phyloP scores from a whole-genome alignment of 30 jellyfish, hydroid and myxozoan species.

The Aurelia sp. region DNA sequence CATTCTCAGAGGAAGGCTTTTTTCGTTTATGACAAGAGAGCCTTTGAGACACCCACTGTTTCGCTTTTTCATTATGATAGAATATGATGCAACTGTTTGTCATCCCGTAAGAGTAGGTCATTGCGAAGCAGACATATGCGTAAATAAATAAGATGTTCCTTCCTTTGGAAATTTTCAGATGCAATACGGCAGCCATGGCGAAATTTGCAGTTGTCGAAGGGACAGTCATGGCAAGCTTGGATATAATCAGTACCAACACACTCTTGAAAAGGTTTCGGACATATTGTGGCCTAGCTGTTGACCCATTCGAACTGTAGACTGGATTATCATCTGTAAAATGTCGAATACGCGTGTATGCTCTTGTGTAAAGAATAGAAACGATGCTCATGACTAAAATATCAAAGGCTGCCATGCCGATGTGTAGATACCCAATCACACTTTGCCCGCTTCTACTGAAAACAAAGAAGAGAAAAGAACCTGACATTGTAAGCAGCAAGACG shows the following conservation, averaged over 20 bases:
- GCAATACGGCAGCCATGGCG: neutral
- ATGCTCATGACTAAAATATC: neutral
- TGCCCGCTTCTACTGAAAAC: neutral
- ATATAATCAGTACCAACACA: neutral
- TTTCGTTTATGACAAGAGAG: no score
- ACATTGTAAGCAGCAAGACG: no score
- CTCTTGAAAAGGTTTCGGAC: neutral
- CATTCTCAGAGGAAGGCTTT: no score
- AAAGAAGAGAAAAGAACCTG: no score
- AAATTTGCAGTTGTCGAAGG: neutral
- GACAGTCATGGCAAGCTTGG: neutral
- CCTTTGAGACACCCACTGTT: no score
- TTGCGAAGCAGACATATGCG: no score
- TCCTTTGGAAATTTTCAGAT: no score
- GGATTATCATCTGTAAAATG: neutral
- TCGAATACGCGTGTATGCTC: neutral
- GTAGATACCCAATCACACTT: neutral
- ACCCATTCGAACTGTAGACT: neutral
- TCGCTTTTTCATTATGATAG: no score
- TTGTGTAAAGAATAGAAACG: neutral
- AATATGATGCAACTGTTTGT: no score
- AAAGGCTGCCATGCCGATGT: neutral
- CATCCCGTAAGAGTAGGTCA: no score
- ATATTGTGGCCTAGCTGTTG: neutral
- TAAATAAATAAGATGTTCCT: no score